Evolutionary conservation across 2,113 vertebrate species (phyloP).

Genomic region (Oxygymnocypris stewartii): DNA sequence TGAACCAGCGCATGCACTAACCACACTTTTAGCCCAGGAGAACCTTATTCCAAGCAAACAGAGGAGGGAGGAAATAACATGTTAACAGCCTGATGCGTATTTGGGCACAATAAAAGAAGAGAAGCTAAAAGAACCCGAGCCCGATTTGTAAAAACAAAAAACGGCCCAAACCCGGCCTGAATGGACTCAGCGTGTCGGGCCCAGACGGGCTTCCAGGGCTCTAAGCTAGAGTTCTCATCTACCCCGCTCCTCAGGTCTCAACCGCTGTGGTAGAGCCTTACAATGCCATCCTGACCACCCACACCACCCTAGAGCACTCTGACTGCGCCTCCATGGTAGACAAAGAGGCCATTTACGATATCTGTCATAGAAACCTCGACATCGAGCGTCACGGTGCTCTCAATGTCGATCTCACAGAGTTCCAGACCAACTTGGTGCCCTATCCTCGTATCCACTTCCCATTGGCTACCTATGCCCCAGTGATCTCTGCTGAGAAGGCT

Average conservation of each 20-base stretch:
- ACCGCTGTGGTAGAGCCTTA: conserved; percentile 63
- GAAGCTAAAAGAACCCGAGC: too few species aligned
- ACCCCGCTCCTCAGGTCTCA: conserved; percentile 78
- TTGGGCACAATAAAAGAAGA: too few species aligned
- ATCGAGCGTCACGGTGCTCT: conserved; percentile 83
- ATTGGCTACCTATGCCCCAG: conserved; percentile 73
- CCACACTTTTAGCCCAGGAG: too few species aligned
- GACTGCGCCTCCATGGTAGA: conserved; percentile 83
- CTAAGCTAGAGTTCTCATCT: too few species aligned
- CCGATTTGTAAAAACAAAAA: too few species aligned
- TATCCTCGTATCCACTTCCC: conserved; percentile 69
- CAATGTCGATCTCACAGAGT: conserved; percentile 87
- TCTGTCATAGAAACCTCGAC: conserved; percentile 78
- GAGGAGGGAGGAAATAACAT: too few species aligned
- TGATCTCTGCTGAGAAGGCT: conserved; percentile 78
- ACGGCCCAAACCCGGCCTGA: too few species aligned
- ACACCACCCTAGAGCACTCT: conserved; percentile 79
- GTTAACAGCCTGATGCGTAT: too few species aligned
- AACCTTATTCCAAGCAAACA: too few species aligned
- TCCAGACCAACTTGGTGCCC: conserved; percentile 79
- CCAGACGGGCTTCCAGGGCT: too few species aligned
- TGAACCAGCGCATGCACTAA: too few species aligned
- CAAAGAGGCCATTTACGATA: conserved; percentile 80
- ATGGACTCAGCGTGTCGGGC: too few species aligned
- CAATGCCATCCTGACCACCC: conserved; percentile 61